Base-by-base conservation (phyloP, 2,888 invertebrate genomes). In the Xanthorhoe designata region DNA sequence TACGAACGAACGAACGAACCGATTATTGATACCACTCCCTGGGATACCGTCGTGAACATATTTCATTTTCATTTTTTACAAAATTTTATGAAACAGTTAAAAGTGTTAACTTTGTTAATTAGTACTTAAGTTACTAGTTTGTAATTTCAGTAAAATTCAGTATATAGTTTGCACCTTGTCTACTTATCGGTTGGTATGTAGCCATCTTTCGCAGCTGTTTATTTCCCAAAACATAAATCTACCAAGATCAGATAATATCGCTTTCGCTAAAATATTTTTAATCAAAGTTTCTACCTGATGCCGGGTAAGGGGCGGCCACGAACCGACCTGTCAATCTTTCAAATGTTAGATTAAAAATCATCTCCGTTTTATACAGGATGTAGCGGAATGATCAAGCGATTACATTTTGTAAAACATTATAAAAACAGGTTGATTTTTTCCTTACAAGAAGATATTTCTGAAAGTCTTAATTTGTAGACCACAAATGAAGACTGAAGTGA, bases 261-360 rank as follows among this genome's bases (percentile, higher is more conserved):
- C 69, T 85, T 89, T 90, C 83, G 91, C 92, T 91, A 90, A 91
- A 92, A 91, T 88, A 90, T 91, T 91, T 91, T 91, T 92, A 93
- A 92, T 92, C 92, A 92, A 91, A 88, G 82, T 87, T 89, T 58
- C 38, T 91, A 92, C 92, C 92, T 92, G 92, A 85, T 84, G 81
- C 77, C 75, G 82, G 81, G 81, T 81, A 81, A 83, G 81, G 84
- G 82, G 82, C 84, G 81, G 84, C 84, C 80, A 82, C 85, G 61
- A 83, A 87, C 91, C 91, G 86, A 91, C 90, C 93, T 92, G 92
- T 93, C 93, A 92, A 91, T 93, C 93, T 91, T 81, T 87, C 90
- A 89, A 92, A 92, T 86, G 88, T 90, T 89, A 91, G 89, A 92
- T 93, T 92, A 92, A 92, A 93, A 92, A 91, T 82, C 90, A 85